phyloP scores from a whole-genome alignment of 2,797 vertebrate species.

The Hydrophis major region DNA sequence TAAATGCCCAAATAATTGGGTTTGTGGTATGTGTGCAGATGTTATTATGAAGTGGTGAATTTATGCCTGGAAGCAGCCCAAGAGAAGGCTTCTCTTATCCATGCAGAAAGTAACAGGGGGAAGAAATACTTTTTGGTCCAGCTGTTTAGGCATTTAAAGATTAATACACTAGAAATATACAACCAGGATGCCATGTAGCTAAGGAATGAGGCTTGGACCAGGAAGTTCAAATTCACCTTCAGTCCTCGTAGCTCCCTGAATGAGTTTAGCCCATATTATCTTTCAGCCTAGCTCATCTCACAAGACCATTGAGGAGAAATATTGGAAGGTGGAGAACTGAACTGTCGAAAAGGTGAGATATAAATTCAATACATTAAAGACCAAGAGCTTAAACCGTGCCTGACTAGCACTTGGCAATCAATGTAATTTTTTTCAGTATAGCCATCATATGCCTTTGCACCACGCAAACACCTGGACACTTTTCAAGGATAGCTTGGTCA shows the following conservation, averaged over 20 bases:
- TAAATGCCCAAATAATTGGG: not conserved
- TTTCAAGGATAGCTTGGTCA: not conserved
- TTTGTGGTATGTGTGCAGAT: not conserved
- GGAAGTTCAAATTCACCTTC: not conserved
- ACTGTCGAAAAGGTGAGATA: not conserved
- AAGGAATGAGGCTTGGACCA: not conserved
- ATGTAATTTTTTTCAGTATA: not conserved
- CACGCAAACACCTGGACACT: not conserved
- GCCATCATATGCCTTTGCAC: not conserved
- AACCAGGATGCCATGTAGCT: not conserved
- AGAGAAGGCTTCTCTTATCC: not conserved
- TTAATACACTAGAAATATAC: not conserved
- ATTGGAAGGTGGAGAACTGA: not conserved
- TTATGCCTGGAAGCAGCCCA: not conserved
- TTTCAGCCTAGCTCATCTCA: not conserved
- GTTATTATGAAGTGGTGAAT: not conserved
- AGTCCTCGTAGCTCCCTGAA: not conserved
- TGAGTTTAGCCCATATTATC: not conserved
- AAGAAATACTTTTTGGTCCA: not conserved
- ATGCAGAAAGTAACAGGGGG: not conserved
- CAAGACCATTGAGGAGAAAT: not conserved
- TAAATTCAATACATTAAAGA: not conserved
- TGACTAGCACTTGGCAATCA: not conserved
- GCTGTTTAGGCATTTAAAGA: not conserved
- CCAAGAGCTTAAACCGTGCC: not conserved